A percentile compares a stretch with the other conserved stretches of the same genome.
These are phyloP conservation scores for Urocyon cinereoargenteus DNA, from an alignment of 2,797 vertebrate genomes.

Conservation along the genomic window DNA sequence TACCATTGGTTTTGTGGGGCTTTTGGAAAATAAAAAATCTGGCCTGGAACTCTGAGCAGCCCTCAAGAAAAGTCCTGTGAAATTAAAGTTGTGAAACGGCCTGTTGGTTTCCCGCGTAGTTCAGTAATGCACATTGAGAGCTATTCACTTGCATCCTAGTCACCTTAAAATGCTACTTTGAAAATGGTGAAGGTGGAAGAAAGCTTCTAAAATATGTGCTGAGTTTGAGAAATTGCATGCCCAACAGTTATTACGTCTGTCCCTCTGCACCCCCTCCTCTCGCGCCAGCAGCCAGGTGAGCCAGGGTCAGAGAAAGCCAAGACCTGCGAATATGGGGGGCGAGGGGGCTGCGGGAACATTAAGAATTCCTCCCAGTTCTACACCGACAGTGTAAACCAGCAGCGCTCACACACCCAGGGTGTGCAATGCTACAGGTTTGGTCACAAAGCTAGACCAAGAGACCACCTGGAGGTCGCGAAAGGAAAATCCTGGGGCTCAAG, in stretches of 20 bases:
- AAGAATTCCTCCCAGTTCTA: neutral
- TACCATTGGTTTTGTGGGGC: neutral
- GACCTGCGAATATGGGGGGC: neutral
- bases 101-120: constrained; percentile 71
- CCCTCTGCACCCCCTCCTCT: neutral
- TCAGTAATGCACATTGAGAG: constrained; percentile 59
- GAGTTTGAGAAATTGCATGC: neutral
- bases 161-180: constrained; percentile 45
- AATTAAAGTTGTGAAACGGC: constrained; percentile 56
- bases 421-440: neutral
- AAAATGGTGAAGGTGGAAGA: constrained; percentile 50
- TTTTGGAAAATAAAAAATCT: constrained; percentile 29
- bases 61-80: constrained; percentile 5
- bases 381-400: neutral
- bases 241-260: neutral
- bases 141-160: neutral
- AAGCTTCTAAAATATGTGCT: neutral
- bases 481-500: neutral
- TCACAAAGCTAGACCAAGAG: neutral
- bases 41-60: constrained; percentile 15
- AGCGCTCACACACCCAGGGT: neutral
- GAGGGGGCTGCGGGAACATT: neutral
- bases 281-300: neutral
- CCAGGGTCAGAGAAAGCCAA: neutral
- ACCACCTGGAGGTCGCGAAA: too few species aligned